A percentile compares a stretch with the other conserved stretches of the same genome.
Evolutionary conservation across 2,888 invertebrate species (phyloP).

Genomic region (Drosophila anomalata): DNA sequence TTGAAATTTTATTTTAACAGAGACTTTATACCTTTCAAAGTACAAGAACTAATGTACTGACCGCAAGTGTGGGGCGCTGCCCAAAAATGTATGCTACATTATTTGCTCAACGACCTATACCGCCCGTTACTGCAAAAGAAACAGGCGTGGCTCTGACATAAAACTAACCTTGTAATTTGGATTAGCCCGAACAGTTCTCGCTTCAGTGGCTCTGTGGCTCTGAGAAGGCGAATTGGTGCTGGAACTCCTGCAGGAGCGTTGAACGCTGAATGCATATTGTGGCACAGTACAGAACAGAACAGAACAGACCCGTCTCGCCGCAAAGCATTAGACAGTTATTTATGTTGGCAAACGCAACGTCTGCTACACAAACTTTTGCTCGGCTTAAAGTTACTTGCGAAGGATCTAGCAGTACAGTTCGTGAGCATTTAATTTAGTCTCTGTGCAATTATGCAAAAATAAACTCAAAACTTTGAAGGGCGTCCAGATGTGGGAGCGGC

Average conservation of each 20-base stretch:
- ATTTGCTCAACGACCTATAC: slow-evolving; percentile 10
- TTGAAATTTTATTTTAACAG: no score
- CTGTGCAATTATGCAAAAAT: slow-evolving; percentile 75
- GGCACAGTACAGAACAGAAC: neutral
- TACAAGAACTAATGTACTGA: neutral
- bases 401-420: slow-evolving; percentile 45
- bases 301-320: slow-evolving; percentile 20
- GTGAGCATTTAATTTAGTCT: slow-evolving; percentile 72
- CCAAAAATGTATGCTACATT: slow-evolving; percentile 54
- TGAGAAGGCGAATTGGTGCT: slow-evolving; percentile 6
- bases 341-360: slow-evolving; percentile 48
- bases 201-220: slow-evolving; percentile 21
- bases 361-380: slow-evolving; percentile 51
- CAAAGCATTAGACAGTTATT: slow-evolving; percentile 49
- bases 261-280: slow-evolving; percentile 23
- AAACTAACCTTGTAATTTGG: slow-evolving; percentile 22
- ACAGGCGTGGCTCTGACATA: slow-evolving; percentile 20
- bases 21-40: no score
- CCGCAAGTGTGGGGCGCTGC: slow-evolving; percentile 13
- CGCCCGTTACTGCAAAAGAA: slow-evolving; percentile 2
- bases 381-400: slow-evolving; percentile 56
- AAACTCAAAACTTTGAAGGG: slow-evolving; percentile 54
- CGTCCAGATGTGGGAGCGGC: slow-evolving; percentile 30
- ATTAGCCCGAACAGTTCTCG: slow-evolving; percentile 15
- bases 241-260: slow-evolving; percentile 9